phyloP scores from a whole-genome alignment of 2,113 vertebrate genomes.

The Leucoraja erinaceus region DNA sequence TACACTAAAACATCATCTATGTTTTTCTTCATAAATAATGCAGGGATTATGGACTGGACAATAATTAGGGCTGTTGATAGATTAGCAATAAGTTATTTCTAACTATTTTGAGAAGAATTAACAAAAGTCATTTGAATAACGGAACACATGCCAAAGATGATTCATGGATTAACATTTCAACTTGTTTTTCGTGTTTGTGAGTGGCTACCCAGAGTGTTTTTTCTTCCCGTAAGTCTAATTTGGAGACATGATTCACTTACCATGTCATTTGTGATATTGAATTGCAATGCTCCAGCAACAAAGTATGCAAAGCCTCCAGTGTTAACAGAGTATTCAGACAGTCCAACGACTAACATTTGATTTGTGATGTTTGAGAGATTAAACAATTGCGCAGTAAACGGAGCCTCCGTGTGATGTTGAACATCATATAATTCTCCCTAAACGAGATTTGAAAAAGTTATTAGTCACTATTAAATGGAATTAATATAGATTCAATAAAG shows the following conservation, averaged over 20 bases:
- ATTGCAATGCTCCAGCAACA: constrained; percentile 51
- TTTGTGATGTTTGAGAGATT: constrained; percentile 46
- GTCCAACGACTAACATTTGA: constrained; percentile 59
- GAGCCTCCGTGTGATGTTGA: constrained; percentile 56
- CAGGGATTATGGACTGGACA: not conserved
- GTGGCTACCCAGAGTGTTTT: not conserved
- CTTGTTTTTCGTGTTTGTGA: not conserved
- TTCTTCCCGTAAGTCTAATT: not conserved
- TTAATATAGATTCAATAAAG: not conserved
- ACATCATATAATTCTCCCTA: constrained; percentile 68
- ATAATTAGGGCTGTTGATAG: not conserved
- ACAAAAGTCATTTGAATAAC: not conserved
- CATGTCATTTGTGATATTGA: constrained; percentile 63
- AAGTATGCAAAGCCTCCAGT: constrained; percentile 63
- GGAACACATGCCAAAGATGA: not conserved
- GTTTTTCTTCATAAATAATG: not conserved
- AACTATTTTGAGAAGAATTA: not conserved
- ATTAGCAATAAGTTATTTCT: not conserved
- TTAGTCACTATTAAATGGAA: not conserved
- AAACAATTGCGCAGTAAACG: constrained; percentile 52
- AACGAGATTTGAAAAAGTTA: not conserved
- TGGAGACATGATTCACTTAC: constrained; percentile 44
- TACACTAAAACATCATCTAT: no score
- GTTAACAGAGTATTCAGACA: constrained; percentile 58
- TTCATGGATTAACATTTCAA: not conserved